Conservation (phyloP, 1,140 invertebrate species). For the Pygmarrhopalites habei region DNA sequence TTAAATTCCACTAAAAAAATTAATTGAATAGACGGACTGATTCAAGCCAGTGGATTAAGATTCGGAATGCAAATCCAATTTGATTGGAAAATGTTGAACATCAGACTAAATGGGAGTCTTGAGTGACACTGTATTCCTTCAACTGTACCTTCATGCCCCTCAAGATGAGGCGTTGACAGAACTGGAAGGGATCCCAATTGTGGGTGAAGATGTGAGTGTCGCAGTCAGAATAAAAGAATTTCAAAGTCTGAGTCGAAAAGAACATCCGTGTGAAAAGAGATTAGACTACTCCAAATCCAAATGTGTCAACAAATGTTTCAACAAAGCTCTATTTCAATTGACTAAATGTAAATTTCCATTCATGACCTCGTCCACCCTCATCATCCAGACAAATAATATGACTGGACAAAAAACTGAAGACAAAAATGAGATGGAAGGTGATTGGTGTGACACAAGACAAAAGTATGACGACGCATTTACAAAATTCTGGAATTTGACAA, state of each 20-base stretch:
- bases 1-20: too few relatives aligned
- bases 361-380: neutral
- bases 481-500: slow-evolving; percentile 13
- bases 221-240: slow-evolving; percentile 24
- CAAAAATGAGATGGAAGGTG: neutral
- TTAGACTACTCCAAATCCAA: slow-evolving; percentile 10
- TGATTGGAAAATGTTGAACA: too few relatives aligned
- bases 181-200: slow-evolving; percentile 13
- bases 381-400: neutral
- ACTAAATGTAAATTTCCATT: slow-evolving; percentile 11
- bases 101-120: too few relatives aligned
- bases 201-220: slow-evolving; percentile 15
- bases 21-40: slow-evolving; percentile 7
- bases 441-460: slow-evolving; percentile 12
- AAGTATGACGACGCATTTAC: slow-evolving; percentile 9
- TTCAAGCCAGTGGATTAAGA: slow-evolving; percentile 17
- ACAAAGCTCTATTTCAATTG: neutral
- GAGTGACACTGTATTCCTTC: too few relatives aligned
- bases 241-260: slow-evolving; percentile 19
- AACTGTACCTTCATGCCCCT: slow-evolving; percentile 7
- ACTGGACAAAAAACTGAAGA: neutral
- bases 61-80: slow-evolving; percentile 19
- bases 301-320: slow-evolving; percentile 24
- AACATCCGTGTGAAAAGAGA: slow-evolving; percentile 8
- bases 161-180: slow-evolving; percentile 19